Base-by-base conservation (phyloP, 2,888 invertebrate genomes). In the Lingula anatina region DNA sequence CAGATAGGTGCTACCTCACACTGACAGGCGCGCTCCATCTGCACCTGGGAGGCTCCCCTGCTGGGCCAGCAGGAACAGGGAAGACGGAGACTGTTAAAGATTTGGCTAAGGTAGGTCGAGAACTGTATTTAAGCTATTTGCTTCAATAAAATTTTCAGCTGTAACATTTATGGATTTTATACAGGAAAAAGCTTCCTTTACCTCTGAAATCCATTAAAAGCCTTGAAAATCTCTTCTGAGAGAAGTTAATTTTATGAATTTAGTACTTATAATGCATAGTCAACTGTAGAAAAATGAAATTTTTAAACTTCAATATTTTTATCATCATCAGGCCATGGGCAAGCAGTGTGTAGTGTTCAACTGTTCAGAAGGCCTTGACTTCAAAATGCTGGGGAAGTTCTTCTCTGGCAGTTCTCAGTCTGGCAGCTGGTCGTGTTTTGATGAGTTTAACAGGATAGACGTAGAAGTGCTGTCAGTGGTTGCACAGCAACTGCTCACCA, bases 41-140 rank as follows among this genome's bases (percentile, higher is more conserved):
- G 4, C 66, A 76, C 55, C 63, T 76, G 1, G 76, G 76, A 4
- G 76, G 75, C 0, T 73, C 74, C 23, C 74, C 75, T 9, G 73
- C 75, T 4, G 76, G 76, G 9, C 75, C 75, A 24, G 75, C 75
- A 23, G 76, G 76, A n/a, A 76, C 75, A 12, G 76, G 76, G 4
- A 76, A 76, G 59, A 75, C 75, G 24, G 76, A 76, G 56, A 75
- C 75, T n/a, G 73, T 75, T 47, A 76, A 75, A 58, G 76, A 76
- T 59, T 57, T 76, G 42, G 73, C 75, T 12, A 76, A 75, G 66
- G 73, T 74, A 37, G 46, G 53, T n/a, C n/a, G n/a, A n/a, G 21
- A 65, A 67, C 39, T 65, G 57, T 48, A 64, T 63, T n/a, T 55
- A 59, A 61, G 18, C 21, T 49, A 21, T 26, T 15, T n/a, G 15